Base-by-base conservation (phyloP, 2,797 vertebrate species). In the Catostomus latipinnis region DNA sequence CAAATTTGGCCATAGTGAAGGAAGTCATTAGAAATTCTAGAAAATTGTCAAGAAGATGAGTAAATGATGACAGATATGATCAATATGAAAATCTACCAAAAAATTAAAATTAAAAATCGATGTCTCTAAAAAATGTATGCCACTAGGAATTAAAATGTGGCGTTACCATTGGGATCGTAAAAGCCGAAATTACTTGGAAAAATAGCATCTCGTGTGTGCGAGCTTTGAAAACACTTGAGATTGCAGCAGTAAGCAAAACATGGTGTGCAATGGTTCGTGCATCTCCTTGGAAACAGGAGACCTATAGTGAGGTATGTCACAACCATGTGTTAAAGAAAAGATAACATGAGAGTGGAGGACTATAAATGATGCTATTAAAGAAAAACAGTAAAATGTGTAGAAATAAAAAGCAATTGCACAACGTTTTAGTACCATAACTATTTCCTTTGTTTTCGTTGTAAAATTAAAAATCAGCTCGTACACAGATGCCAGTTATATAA, bases 261-360 rank as follows among this genome's bases (percentile, higher is more conserved):
- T 12, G 12, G 57, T 11, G 48, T 52, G 14, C 4, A 13, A 14
- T 68, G 14, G 12, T 48, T 77, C 16, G 22, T 49, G 54, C 49
- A 66, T 77, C 75, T 78, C 81, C 75, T 54, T 73, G 72, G 72
- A 79, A 83, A 83, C 78, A 70, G 71, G 52, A 69, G 68, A 65
- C 52, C 16, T 66, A 77, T 69, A 69, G 71, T 74, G 72, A 52
- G 8, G 54, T 58, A 61, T 61, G 16, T 67, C 58, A 60, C 45
- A 50, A 68, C 8, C 58, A 67, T 69, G 67, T 61, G 45, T n/a
- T 22, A 67, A 53, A 56, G n/a, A 81, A 46, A 56, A 1, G 45
- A 11, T 68, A 65, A 69, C 13, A 50, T 69, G 53, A 67, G n/a
- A 74, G 57, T 6, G 52, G 48, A 0, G 34, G 34, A 22, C 46